phyloP scores from a whole-genome alignment of 2,888 invertebrate species.

The Herminia tarsipennalis region DNA sequence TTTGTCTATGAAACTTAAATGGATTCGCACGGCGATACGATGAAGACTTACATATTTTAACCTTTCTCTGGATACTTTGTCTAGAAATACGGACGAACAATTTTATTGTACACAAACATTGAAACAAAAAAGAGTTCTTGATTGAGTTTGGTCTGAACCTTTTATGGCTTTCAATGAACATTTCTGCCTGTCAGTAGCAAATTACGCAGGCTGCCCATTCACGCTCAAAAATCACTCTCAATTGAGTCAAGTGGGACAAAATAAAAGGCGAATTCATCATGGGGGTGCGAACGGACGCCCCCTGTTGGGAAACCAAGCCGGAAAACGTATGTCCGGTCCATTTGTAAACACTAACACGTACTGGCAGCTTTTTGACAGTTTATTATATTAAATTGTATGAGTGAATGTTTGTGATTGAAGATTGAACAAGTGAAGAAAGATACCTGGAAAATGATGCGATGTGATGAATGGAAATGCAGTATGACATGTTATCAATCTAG shows the following conservation, averaged over 20 bases:
- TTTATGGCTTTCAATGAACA: slow-evolving; percentile 81
- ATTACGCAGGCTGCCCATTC: slow-evolving; percentile 82
- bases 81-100: slow-evolving; percentile 26
- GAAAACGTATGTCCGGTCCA: slow-evolving; percentile 82
- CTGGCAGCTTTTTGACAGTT: slow-evolving; percentile 78
- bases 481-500: slow-evolving; percentile 26
- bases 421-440: slow-evolving; percentile 25
- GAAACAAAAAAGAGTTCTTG: slow-evolving; percentile 59
- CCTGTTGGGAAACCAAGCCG: slow-evolving; percentile 74
- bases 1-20: slow-evolving; percentile 69
- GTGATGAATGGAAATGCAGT: slow-evolving; percentile 26
- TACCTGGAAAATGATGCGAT: slow-evolving; percentile 12
- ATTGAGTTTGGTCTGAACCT: slow-evolving; percentile 78
- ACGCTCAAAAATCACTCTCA: slow-evolving; percentile 83
- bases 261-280: slow-evolving; percentile 83
- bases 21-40: slow-evolving; percentile 60
- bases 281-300: slow-evolving; percentile 72
- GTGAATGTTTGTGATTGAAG: slow-evolving; percentile 56
- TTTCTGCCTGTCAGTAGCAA: slow-evolving; percentile 81
- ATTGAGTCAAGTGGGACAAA: slow-evolving; percentile 83
- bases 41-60: slow-evolving; percentile 49
- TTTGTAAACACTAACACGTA: slow-evolving; percentile 81
- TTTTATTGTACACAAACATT: slow-evolving; percentile 35
- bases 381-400: slow-evolving; percentile 78
- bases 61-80: slow-evolving; percentile 27